Conservation (phyloP, 2,113 vertebrate species). For the Aspiorhynchus laticeps region DNA sequence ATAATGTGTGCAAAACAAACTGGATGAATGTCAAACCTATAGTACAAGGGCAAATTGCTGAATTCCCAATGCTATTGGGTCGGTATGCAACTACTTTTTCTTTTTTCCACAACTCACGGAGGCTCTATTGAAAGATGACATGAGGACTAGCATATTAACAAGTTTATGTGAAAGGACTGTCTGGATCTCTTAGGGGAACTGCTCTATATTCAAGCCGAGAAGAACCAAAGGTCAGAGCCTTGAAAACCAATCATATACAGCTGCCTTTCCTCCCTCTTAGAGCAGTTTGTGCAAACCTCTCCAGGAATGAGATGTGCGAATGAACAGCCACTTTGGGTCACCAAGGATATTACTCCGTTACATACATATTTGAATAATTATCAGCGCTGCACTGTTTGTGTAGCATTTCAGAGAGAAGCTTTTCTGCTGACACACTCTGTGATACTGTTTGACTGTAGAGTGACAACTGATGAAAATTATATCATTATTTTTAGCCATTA, state of each 20-base stretch:
- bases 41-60: not conserved
- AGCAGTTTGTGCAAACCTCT: conserved; percentile 7
- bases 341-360: not conserved
- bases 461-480: not conserved
- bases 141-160: conserved; percentile 49
- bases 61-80: not conserved
- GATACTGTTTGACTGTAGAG: not conserved
- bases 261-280: not conserved
- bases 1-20: not conserved
- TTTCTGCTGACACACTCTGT: not conserved
- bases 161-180: conserved; percentile 44
- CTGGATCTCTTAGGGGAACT: conserved; percentile 47
- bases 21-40: conserved; percentile 9
- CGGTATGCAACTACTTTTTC: not conserved
- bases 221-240: conserved; percentile 58
- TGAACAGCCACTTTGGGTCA: not conserved
- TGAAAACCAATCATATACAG: conserved; percentile 40
- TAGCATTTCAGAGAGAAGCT: not conserved
- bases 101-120: conserved; percentile 11
- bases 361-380: conserved; percentile 19
- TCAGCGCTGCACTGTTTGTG: not conserved
- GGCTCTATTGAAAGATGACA: conserved; percentile 48
- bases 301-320: not conserved
- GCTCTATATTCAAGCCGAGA: conserved; percentile 49
- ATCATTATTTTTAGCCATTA: not conserved